Evolutionary conservation across 35 echinoderm and acorn worm genomes (phyloP).

Genomic region (Apostichopus japonicus): DNA sequence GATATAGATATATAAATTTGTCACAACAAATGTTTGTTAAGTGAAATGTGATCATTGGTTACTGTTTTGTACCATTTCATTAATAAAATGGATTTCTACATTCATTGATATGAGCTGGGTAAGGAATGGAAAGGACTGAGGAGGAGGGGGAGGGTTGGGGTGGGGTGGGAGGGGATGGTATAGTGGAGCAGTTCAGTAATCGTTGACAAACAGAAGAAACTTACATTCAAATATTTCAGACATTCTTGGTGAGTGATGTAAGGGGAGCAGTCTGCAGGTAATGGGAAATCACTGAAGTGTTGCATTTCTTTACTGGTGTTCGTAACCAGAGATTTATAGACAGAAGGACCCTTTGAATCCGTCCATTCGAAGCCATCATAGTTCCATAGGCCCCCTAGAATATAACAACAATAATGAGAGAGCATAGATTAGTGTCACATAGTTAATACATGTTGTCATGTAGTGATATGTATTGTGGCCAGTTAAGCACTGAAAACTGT

Average conservation of each 20-base stretch:
- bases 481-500: background rate
- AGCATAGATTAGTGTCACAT: background rate
- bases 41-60: too few species aligned
- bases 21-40: too few species aligned
- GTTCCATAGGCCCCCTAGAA: constrained; percentile 86
- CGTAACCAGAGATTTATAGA: constrained; percentile 82
- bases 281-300: constrained; percentile 84
- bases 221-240: constrained; percentile 74
- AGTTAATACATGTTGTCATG: background rate
- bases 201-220: background rate
- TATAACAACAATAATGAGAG: background rate
- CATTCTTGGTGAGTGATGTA: constrained; percentile 64
- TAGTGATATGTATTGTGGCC: background rate
- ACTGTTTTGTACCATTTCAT: too few species aligned
- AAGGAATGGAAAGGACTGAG: too few species aligned
- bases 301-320: constrained; percentile 94
- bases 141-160: too few species aligned
- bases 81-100: too few species aligned
- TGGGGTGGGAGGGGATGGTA: too few species aligned
- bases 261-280: constrained; percentile 55
- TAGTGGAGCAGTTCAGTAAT: too few species aligned
- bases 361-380: constrained; percentile 61
- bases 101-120: too few species aligned
- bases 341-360: constrained; percentile 39
- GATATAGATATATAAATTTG: too few species aligned